phyloP scores from a whole-genome alignment of 2,113 vertebrate species.

The Boulengeromyrus knoepffleri region DNA sequence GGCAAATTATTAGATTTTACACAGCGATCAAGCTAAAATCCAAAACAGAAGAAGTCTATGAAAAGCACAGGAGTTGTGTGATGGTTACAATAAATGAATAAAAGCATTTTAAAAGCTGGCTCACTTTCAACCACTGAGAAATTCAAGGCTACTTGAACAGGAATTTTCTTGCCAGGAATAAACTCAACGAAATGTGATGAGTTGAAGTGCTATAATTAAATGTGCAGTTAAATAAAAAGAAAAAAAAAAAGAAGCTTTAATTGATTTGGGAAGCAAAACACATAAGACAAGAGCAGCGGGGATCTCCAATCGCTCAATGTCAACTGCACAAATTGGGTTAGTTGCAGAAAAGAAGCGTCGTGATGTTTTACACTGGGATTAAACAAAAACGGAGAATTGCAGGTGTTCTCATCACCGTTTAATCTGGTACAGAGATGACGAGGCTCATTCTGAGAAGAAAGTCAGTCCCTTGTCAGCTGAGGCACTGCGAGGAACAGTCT shows the following conservation, averaged over 20 bases:
- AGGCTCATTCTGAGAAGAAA: not conserved
- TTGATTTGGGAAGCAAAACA: not conserved
- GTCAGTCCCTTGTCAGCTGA: not conserved
- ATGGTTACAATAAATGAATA: not conserved
- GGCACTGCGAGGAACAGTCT: not conserved
- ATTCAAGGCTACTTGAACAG: not conserved
- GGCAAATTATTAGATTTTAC: not conserved
- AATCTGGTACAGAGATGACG: not conserved
- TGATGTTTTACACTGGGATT: not conserved
- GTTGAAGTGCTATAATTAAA: not conserved
- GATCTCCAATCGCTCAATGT: not conserved
- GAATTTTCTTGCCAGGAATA: not conserved
- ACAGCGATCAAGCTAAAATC: not conserved
- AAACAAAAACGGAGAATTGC: not conserved
- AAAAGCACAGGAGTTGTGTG: not conserved
- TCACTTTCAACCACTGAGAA: not conserved
- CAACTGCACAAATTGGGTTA: not conserved
- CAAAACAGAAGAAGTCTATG: not conserved
- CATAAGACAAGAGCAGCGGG: not conserved
- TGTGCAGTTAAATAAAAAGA: not conserved
- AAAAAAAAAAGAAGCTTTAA: not conserved
- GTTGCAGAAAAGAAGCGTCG: not conserved
- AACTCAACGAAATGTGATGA: constrained; percentile 1
- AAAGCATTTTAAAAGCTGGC: not conserved
- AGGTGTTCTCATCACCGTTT: not conserved